Conservation (phyloP, 35 echinoderm and acorn worm species). For the Stichopus chloronotus region DNA sequence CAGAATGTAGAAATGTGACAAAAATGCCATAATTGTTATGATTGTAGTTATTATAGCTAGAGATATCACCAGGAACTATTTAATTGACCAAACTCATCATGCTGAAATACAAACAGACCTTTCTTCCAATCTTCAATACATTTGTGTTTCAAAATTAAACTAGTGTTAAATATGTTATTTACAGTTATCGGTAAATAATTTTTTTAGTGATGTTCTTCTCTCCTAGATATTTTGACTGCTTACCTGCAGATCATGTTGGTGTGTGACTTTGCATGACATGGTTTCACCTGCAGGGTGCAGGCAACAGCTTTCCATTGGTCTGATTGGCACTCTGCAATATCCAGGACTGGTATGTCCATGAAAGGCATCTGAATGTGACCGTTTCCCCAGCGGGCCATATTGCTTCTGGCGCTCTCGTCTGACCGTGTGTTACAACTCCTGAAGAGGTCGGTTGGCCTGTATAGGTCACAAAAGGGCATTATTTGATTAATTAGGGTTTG, state of each 20-base stretch:
- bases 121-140: too few relatives aligned
- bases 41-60: too few relatives aligned
- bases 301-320: constrained; percentile 99
- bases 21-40: too few relatives aligned
- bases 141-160: too few relatives aligned
- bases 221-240: background rate
- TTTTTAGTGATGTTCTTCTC: too few relatives aligned
- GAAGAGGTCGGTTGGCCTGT: constrained; percentile 90
- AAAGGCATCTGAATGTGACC: constrained; percentile 83
- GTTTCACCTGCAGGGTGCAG: constrained; percentile 93
- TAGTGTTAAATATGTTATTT: too few relatives aligned
- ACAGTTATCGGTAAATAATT: too few relatives aligned
- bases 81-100: too few relatives aligned
- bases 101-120: too few relatives aligned
- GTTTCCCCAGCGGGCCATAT: constrained; percentile 84
- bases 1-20: too few relatives aligned
- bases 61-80: too few relatives aligned
- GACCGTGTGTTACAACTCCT: constrained; percentile 82
- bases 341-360: constrained; percentile 83
- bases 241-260: constrained; percentile 99
- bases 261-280: constrained; percentile 91
- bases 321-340: constrained; percentile 89
- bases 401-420: constrained; percentile 71
- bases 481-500: background rate
- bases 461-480: background rate